Percentiles rank a stretch among this genome's conserved stretches.
Evolutionary conservation across 2,888 invertebrate species (phyloP).

Genomic region (Cheiracanthium punctorium): DNA sequence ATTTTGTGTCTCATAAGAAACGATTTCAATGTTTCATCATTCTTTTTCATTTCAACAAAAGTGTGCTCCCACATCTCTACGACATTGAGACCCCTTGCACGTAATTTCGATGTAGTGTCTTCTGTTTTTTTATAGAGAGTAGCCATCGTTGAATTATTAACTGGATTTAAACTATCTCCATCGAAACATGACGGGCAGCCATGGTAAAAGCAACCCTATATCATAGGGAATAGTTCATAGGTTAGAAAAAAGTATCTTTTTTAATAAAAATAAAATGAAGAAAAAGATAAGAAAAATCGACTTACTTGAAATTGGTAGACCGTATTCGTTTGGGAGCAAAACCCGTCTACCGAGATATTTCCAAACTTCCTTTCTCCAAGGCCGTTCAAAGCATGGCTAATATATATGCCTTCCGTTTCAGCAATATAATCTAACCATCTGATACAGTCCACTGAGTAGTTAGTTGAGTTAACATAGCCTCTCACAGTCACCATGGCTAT

Average conservation of each 20-base stretch:
- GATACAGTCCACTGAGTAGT: background rate
- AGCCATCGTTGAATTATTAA: background rate
- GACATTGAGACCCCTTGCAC: background rate
- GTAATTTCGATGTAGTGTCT: background rate
- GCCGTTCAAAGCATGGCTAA: background rate
- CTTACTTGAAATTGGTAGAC: constrained; percentile 24
- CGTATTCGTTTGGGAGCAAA: constrained; percentile 1
- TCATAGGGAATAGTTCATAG: too few species aligned
- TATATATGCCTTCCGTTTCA: background rate
- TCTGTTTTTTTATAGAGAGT: background rate
- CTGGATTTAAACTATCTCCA: background rate
- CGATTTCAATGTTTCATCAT: background rate
- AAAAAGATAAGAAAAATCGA: too few species aligned
- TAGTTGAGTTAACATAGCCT: background rate
- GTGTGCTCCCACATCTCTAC: background rate
- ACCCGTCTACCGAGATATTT: background rate
- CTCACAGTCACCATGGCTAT: background rate
- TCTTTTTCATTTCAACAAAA: background rate
- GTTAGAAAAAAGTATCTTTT: background rate
- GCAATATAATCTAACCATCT: background rate
- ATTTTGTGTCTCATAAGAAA: background rate
- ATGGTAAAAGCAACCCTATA: background rate
- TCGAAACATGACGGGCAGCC: background rate
- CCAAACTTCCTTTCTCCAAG: background rate
- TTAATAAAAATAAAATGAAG: too few species aligned